Base-by-base conservation (phyloP, 2,888 invertebrate species). In the Protula sp. region DNA sequence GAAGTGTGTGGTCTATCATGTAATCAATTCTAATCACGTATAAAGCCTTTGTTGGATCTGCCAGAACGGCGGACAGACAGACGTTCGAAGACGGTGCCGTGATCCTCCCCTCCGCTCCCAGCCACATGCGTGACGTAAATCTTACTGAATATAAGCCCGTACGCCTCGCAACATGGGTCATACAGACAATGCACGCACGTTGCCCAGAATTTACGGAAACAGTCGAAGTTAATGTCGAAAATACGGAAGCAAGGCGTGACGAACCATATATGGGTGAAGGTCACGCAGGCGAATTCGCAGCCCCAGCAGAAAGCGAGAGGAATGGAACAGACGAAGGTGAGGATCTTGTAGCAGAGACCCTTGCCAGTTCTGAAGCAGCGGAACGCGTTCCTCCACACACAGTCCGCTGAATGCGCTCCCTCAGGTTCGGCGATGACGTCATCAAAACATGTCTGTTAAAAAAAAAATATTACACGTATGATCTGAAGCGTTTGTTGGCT, bases 191-290 rank as follows among this genome's bases (percentile, higher is more conserved):
- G 56, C 4, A 66, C 55, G n/a, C 55, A 54, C 1, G 48, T 27
- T 27, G 29, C 22, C 38, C 48, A 56, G 30, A 62, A 47, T 31
- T 58, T 55, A 30, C 59, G 31, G 24, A 85, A 78, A 0, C 86
- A 85, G 0, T 86, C 85, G 73, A 86, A 87, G 74, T 85, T 85
- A 70, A 88, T 87, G 80, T 87, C 87, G 78, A 86, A 84, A 63
- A 86, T 84, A 57, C 88, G 83, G 51, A 88, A 79, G 62, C 86
- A 86, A 0, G 89, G 89, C 0, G 85, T 86, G n/a, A 86, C 81
- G 74, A 87, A 88, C 89, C 89, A 89, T 72, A 89, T 87, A 83
- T 89, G 87, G 50, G 27, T 28, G 57, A 65, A 69, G 2, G 88
- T 86, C 9, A 88, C 81, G 69, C 87, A 62, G 27, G 71, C 69